phyloP scores from a whole-genome alignment of 2,888 invertebrate genomes.

The Troides helena region DNA sequence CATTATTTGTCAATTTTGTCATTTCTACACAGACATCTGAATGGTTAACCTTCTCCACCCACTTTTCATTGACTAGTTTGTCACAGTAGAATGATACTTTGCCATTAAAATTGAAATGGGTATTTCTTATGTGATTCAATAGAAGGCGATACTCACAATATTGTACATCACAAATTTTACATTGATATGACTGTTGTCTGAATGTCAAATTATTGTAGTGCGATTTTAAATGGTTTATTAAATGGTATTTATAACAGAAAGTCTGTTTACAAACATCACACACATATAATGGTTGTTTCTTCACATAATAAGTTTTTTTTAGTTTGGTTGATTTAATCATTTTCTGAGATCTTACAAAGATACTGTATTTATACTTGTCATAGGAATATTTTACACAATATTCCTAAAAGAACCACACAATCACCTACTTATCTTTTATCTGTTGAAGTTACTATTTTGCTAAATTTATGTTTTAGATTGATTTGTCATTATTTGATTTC shows the following conservation, averaged over 20 bases:
- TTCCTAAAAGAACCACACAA: no score
- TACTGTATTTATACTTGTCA: no score
- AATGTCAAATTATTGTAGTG: not conserved
- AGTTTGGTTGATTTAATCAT: not conserved
- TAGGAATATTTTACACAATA: no score
- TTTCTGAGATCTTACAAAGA: not conserved
- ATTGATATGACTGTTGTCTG: not conserved
- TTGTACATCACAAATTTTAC: constrained; percentile 8
- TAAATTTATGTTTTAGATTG: no score
- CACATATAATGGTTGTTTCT: not conserved
- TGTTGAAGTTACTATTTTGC: no score
- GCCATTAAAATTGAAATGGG: constrained; percentile 10
- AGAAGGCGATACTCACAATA: constrained; percentile 17
- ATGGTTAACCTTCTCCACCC: constrained; percentile 2
- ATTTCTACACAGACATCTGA: constrained; percentile 14
- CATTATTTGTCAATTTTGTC: constrained; percentile 16
- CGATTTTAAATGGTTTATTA: constrained; percentile 3
- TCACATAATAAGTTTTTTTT: not conserved
- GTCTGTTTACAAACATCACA: constrained; percentile 6
- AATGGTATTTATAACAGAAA: not conserved
- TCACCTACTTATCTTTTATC: no score
- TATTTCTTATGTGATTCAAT: constrained; percentile 2
- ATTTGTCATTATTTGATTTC: no score
- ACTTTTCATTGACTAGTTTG: constrained; percentile 8
- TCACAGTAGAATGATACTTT: constrained; percentile 6